phyloP scores from a whole-genome alignment of 2,888 invertebrate genomes.

The Eilema griseolum region DNA sequence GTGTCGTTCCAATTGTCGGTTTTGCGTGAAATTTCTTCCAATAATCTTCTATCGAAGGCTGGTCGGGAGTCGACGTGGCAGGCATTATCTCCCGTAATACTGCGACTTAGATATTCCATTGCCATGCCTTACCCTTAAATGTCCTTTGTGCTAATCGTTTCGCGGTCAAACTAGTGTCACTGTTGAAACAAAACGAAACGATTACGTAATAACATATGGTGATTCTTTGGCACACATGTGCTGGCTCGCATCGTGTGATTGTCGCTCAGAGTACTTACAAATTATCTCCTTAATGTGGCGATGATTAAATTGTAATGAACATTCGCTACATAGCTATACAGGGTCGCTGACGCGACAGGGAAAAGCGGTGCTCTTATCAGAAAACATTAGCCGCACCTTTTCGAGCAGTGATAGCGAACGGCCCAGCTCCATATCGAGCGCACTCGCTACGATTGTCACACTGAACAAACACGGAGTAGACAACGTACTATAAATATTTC shows the following conservation, averaged over 20 bases:
- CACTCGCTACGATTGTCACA: slow-evolving; percentile 75
- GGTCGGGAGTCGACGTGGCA: slow-evolving; percentile 45
- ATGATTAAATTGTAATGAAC: slow-evolving; percentile 61
- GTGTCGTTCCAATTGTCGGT: slow-evolving; percentile 49
- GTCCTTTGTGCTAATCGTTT: slow-evolving; percentile 42
- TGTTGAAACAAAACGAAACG: slow-evolving; percentile 58
- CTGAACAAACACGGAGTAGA: slow-evolving; percentile 65
- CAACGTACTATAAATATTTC: slow-evolving; percentile 56
- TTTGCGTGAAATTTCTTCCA: slow-evolving; percentile 33
- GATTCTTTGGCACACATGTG: slow-evolving; percentile 77
- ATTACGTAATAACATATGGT: slow-evolving; percentile 82
- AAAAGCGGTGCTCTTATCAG: slow-evolving; percentile 84
- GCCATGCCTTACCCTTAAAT: slow-evolving; percentile 16
- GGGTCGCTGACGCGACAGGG: slow-evolving; percentile 78
- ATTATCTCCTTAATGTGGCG: slow-evolving; percentile 64
- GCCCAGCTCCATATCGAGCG: slow-evolving; percentile 69
- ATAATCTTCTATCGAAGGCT: slow-evolving; percentile 20
- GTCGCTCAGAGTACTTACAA: slow-evolving; percentile 49
- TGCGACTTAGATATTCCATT: slow-evolving; percentile 23
- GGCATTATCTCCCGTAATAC: slow-evolving; percentile 18
- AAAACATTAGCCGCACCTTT: slow-evolving; percentile 84
- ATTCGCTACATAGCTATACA: slow-evolving; percentile 69
- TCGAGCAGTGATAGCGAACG: slow-evolving; percentile 79
- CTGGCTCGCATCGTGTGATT: slow-evolving; percentile 62
- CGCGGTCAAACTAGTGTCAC: slow-evolving; percentile 58